Conservation (phyloP, 2,113 vertebrate species). For the Serilophus lunatus region DNA sequence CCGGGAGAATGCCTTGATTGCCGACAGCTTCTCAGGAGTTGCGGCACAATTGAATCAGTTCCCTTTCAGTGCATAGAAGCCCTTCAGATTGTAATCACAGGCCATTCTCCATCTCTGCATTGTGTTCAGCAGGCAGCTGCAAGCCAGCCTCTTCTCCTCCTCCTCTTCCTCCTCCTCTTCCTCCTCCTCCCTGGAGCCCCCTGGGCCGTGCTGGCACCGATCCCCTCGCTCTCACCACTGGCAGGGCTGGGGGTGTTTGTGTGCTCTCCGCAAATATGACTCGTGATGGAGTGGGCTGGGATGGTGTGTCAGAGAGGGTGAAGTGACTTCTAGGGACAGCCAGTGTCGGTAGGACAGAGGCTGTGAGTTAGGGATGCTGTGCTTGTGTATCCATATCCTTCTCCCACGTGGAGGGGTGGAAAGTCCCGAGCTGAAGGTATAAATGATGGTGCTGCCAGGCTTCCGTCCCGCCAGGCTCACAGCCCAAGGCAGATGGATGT, state of each 20-base stretch:
- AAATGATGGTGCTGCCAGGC: neutral
- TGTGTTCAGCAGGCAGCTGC: conserved; percentile 47
- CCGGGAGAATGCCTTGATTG: conserved; percentile 63
- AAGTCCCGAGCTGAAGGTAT: neutral
- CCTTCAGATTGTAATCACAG: conserved; percentile 65
- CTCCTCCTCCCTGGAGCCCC: neutral
- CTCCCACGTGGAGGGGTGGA: rapidly evolving
- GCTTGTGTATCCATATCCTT: neutral
- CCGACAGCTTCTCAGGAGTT: conserved; percentile 63
- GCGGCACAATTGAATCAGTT: conserved; percentile 69
- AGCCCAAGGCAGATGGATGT: rapidly evolving
- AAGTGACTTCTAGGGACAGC: neutral
- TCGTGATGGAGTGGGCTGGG: neutral
- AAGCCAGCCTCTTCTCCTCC: neutral
- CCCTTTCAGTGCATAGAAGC: conserved; percentile 70
- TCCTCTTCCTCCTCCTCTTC: neutral
- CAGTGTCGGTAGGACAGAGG: neutral
- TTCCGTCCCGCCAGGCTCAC: neutral
- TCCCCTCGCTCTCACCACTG: neutral
- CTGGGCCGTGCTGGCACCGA: neutral
- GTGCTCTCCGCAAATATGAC: rapidly evolving
- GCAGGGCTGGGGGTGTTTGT: neutral
- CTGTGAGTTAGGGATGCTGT: neutral
- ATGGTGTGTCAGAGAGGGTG: neutral
- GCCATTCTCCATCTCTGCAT: conserved; percentile 55